A percentile compares a stretch with the other conserved stretches of the same genome.
Conservation (phyloP, 2,797 vertebrate genomes). For the Champsocephalus esox region DNA sequence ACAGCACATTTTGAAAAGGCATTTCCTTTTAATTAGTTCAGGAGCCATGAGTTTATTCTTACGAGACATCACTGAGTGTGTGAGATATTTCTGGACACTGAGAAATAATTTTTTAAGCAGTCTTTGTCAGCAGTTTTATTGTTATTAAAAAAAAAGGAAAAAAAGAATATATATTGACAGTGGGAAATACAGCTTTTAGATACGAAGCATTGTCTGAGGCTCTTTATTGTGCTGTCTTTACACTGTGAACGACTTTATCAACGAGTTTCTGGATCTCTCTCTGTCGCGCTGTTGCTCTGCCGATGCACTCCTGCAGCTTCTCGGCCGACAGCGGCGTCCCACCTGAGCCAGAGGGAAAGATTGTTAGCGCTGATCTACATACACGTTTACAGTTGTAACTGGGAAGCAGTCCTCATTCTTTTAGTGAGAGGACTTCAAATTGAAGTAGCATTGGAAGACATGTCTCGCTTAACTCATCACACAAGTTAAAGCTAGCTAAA, state of each 20-base stretch:
- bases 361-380: not conserved
- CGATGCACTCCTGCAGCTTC: conserved; percentile 95
- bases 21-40: conserved; percentile 82
- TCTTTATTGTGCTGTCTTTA: conserved; percentile 79
- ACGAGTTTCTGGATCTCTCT: conserved; percentile 92
- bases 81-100: conserved; percentile 86
- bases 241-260: conserved; percentile 88
- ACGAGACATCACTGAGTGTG: conserved; percentile 74
- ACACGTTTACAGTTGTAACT: not conserved
- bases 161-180: conserved; percentile 91
- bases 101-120: conserved; percentile 89
- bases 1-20: conserved; percentile 83
- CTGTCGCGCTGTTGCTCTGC: conserved; percentile 88
- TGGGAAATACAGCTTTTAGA: conserved; percentile 98
- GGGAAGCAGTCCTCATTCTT: not conserved
- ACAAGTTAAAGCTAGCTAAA: not conserved
- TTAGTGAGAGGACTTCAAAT: not conserved
- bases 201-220: conserved; percentile 72
- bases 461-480: not conserved
- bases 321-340: conserved; percentile 86
- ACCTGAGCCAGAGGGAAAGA: conserved; percentile 52
- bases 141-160: conserved; percentile 79
- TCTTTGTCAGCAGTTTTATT: conserved; percentile 94
- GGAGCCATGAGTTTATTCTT: conserved; percentile 82
- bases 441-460: not conserved